Evolutionary conservation across 2,888 invertebrate genomes (phyloP), one percentile per base, ranked within the genome.

Genomic region (Orchesellides sinensis): DNA sequence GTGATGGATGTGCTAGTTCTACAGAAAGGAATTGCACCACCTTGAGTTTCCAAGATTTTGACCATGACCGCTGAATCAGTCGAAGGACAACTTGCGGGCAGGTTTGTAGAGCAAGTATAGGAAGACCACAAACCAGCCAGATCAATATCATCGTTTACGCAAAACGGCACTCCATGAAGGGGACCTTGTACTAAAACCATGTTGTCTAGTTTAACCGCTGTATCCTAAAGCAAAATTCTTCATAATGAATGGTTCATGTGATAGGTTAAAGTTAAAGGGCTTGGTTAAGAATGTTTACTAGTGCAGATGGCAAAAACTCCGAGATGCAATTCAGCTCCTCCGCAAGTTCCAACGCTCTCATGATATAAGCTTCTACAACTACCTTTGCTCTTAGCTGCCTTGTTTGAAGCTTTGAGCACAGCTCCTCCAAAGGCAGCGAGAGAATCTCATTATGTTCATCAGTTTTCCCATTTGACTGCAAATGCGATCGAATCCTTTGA

Each of bases 21-120:
- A 29, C 86, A 86, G 49, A 86, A 85, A 0, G 92, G 91, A 40
- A 92, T 88, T n/a, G 91, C 92, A 59, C 92, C 92, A 63, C 92
- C 92, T 2, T 88, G 79, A 17, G 54, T 52, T 47, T 72, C 59
- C 8, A 87, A 68, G 5, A 82, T 73, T 35, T 83, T 27, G n/a
- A 87, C 82, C 14, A 85, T 65, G 1, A 82, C 73, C 1, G 86
- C 84, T 19, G 70, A 78, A 21, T 79, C 68, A 0, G 29, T 49
- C 6, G 83, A 83, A 19, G 84, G 83, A 2, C 49, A 3, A 12
- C 47, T 49, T 59, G 52, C 19, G 1, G 72, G 61, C 2, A 74
- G 19, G 32, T 81, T 75, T 40, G 52, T 21, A 10, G 81, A 69
- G 56, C 65, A 70, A 12, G 83, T 69, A 66, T 82, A 85, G 32